Base-by-base conservation (phyloP, 2,113 vertebrate species). In the Paraplagusia blochii region DNA sequence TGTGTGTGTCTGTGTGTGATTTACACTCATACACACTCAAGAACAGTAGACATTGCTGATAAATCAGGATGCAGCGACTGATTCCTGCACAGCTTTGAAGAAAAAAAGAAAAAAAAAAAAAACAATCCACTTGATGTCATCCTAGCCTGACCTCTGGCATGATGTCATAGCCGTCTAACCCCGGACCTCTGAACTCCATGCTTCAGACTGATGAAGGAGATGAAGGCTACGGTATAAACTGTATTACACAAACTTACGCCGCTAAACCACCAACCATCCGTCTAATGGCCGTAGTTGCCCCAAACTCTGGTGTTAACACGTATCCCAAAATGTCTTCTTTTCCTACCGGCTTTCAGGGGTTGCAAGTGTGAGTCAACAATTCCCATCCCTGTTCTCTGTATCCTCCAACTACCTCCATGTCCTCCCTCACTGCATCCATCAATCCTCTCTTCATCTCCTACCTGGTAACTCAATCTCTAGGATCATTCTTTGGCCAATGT, bases 1-100 rank as follows among this genome's bases (percentile, higher is more conserved):
- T 29, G 22, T 29, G 22, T 29, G 22, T 29, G 22, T 29, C 22
- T 57, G 69, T 17, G 52, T 53, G 68, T 62, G 76, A 72, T 72
- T 72, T 65, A 66, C 2, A 12, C 58, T 47, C 63, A 11, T 55
- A 58, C 44, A 65, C 69, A 40, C 55, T 60, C 5, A 29, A 15
- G 58, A 57, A 56, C 63, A 57, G 50, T 48, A 52, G 48, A 65
- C 29, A 4, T 35, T 36, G 22, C 53, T 38, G 63, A 57, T 59
- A 44, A 70, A 64, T 69, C 51, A 49, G 17, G 16, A 9, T 17
- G 22, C 13, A 29, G 22, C 22, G 43, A 17, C 17, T 2, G 38
- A 10, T 38, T 49, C 44, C 45, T 12, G 16, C 5, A 10, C 5
- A 10, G 53, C 10, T 9, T 22, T n/a, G 5, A 12, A 39, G 36